Conservation (phyloP, 2,888 invertebrate genomes). For the Aricia artaxerxes region DNA sequence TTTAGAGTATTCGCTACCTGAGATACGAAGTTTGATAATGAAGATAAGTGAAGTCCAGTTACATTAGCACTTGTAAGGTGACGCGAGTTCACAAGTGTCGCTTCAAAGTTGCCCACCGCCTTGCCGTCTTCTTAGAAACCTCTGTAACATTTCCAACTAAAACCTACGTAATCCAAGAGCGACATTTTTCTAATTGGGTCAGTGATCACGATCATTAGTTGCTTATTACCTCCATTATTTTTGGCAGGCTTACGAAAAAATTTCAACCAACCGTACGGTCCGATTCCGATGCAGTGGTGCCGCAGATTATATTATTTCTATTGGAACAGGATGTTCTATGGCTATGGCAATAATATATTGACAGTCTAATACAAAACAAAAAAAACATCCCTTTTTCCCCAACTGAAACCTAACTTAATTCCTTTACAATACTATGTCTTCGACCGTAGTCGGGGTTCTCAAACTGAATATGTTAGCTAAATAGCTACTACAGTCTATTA, state of each 20-base stretch:
- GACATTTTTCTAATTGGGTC: neutral
- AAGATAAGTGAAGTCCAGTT: conserved; percentile 45
- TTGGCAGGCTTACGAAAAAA: neutral
- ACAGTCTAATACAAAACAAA: no score
- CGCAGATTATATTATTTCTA: no score
- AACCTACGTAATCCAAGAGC: conserved; percentile 45
- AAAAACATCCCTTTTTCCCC: neutral
- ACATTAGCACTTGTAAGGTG: conserved; percentile 45
- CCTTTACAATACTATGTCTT: neutral
- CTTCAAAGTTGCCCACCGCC: conserved; percentile 51
- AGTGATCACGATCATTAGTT: neutral
- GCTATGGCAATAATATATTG: no score
- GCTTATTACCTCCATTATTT: neutral
- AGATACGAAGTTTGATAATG: conserved; percentile 43
- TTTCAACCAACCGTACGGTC: neutral
- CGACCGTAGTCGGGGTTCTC: neutral
- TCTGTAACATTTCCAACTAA: conserved; percentile 45
- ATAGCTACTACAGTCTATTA: neutral
- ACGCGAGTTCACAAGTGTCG: conserved; percentile 53
- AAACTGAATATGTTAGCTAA: no score
- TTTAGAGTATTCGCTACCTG: conserved; percentile 34
- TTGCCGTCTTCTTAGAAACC: conserved; percentile 43
- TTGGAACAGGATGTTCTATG: no score
- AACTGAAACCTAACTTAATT: neutral
- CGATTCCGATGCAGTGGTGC: no score